A percentile compares a stretch with the other conserved stretches of the same genome.
Evolutionary conservation across 2,113 vertebrate genomes (phyloP).

Genomic region (Sturnus vulgaris): DNA sequence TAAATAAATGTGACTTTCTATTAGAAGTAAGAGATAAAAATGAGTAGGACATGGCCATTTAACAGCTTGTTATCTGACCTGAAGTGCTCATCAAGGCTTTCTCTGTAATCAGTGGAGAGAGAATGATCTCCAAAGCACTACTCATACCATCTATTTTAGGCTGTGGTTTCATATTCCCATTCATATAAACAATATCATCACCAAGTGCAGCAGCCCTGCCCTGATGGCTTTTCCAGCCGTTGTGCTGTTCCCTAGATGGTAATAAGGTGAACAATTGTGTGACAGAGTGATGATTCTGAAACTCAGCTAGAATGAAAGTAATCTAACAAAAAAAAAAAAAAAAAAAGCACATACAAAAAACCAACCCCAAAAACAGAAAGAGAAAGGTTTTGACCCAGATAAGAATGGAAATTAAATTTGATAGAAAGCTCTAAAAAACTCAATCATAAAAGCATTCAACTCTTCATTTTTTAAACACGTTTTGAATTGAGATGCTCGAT

Average conservation of each 20-base stretch:
- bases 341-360: not conserved
- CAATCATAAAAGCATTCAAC: not conserved
- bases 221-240: not conserved
- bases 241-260: not conserved
- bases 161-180: conserved; percentile 32
- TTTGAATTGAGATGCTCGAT: not conserved
- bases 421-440: not conserved
- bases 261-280: conserved; percentile 7
- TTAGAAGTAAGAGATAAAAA: not conserved
- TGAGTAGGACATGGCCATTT: not conserved
- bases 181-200: conserved; percentile 43
- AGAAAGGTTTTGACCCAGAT: not conserved
- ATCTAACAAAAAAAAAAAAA: not conserved
- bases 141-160: conserved; percentile 21
- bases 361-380: not conserved
- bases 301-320: not conserved
- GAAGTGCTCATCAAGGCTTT: conserved; percentile 27
- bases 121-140: conserved; percentile 6
- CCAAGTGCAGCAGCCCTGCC: not conserved
- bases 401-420: not conserved
- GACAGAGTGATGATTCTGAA: conserved; percentile 3
- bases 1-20: not conserved
- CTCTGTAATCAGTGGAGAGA: not conserved
- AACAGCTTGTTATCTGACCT: conserved; percentile 25
- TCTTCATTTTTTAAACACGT: not conserved